Base-by-base conservation (phyloP, 2,797 vertebrate genomes). In the Octomys mimax region DNA sequence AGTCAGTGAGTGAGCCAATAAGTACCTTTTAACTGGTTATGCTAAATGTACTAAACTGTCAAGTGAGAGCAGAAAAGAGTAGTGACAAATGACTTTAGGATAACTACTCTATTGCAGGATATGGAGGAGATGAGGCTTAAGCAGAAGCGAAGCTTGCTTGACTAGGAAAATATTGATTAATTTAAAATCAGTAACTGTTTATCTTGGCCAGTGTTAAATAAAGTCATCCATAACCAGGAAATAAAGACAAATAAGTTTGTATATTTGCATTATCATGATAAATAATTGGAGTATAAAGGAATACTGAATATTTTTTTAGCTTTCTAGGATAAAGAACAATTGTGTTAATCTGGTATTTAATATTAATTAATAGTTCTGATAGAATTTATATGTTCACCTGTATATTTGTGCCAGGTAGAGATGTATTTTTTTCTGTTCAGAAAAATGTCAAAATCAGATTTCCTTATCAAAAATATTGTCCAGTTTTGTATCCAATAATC, bases 21-120 rank as follows among this genome's bases (percentile, higher is more conserved):
- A 33, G n/a, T 78, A 93, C 73, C 80, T 95, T 18, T 79, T 87
- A 62, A 94, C 88, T 61, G 82, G 6, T 83, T 16, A 49, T 79
- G 33, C 89, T 62, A 61, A 1, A 62, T 89, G 57, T 83, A 87
- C 24, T 59, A 57, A 28, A 31, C 26, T 92, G 16, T 81, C 57
- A 89, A 28, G 49, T 39, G n/a, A 89, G 5, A 79, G 2, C 26
- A 87, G 10, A 46, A 61, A 64, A 62, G 21, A 68, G 39, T 68
- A 21, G 31, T 61, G 39, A 89, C 70, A 79, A 59, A 28, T 61
- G 59, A 61, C 19, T 62, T 71, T 49, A 62, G 80, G 80, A 39
- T 83, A 68, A 49, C 42, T 80, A 13, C 54, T 80, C 42, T 33
- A 12, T n/a, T 79, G 7, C 3, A 70, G 26, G 18, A 61, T 66